These are phyloP conservation scores for Lacanobia wlatinum DNA, from an alignment of 2,888 invertebrate species.

Conservation along the genomic window DNA sequence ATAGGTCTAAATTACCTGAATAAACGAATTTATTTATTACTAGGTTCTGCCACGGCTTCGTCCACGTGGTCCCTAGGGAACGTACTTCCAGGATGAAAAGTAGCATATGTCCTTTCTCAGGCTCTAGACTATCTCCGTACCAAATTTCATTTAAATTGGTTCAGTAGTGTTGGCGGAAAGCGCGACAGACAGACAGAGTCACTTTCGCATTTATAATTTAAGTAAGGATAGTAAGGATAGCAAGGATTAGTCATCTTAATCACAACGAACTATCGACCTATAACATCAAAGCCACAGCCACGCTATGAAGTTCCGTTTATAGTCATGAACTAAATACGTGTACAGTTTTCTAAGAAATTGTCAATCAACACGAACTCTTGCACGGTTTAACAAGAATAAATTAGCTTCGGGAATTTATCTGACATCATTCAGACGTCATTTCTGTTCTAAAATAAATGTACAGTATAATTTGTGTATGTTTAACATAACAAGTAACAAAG, in stretches of 20 bases:
- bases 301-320: constrained; percentile 21
- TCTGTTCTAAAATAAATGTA: constrained; percentile 14
- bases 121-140: too few relatives aligned
- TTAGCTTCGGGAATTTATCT: constrained; percentile 42
- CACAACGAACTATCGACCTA: constrained; percentile 15
- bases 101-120: too few relatives aligned
- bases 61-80: too few relatives aligned
- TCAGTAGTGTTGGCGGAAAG: too few relatives aligned
- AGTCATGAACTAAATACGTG: constrained; percentile 39
- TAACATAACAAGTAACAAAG: background rate
- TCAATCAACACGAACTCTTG: constrained; percentile 40
- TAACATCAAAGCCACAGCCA: background rate
- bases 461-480: constrained; percentile 6
- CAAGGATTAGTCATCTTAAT: background rate
- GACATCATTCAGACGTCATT: constrained; percentile 42
- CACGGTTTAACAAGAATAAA: constrained; percentile 48
- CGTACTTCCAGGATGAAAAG: too few relatives aligned
- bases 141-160: too few relatives aligned
- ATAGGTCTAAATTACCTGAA: too few relatives aligned
- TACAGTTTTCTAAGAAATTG: constrained; percentile 44
- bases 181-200: too few relatives aligned
- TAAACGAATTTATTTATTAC: too few relatives aligned
- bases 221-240: too few relatives aligned
- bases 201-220: too few relatives aligned
- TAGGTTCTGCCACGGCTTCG: too few relatives aligned